Percentiles rank a stretch among this genome's conserved stretches.
These are phyloP conservation scores for Gymnocypris eckloni DNA, from an alignment of 2,797 vertebrate genomes.

Conservation along the genomic window DNA sequence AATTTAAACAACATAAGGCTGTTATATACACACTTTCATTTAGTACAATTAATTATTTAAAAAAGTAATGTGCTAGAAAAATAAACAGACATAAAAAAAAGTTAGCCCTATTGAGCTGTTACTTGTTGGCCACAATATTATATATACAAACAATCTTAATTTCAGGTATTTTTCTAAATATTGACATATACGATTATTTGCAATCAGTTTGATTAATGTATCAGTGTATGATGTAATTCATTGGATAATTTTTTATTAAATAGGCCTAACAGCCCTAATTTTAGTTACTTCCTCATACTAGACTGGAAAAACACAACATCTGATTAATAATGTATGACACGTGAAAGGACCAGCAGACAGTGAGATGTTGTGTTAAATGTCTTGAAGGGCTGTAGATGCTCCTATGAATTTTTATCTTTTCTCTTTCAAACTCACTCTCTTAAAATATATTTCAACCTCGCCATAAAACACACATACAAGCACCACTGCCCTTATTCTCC, in stretches of 20 bases:
- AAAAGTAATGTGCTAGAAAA: background rate
- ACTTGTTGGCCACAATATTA: background rate
- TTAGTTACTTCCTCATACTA: background rate
- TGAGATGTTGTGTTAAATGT: conserved; percentile 28
- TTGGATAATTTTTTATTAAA: background rate
- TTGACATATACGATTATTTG: background rate
- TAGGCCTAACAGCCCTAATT: background rate
- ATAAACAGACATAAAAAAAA: background rate
- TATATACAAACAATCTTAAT: background rate
- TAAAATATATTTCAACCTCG: conserved; percentile 6
- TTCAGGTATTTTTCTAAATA: background rate
- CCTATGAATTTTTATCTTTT: conserved; percentile 3
- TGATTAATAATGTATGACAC: conserved; percentile 1
- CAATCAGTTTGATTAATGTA: background rate
- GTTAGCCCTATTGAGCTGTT: background rate
- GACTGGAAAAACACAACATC: background rate
- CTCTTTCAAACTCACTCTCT: conserved; percentile 17
- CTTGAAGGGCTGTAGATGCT: conserved; percentile 19
- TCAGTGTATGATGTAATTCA: background rate
- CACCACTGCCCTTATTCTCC: background rate
- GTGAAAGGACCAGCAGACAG: background rate
- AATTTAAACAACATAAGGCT: background rate
- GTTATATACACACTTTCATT: background rate
- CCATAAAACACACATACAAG: conserved; percentile 30
- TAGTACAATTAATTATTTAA: background rate